Base-by-base conservation (phyloP, 2,113 vertebrate species). In the Oncorhynchus keta region DNA sequence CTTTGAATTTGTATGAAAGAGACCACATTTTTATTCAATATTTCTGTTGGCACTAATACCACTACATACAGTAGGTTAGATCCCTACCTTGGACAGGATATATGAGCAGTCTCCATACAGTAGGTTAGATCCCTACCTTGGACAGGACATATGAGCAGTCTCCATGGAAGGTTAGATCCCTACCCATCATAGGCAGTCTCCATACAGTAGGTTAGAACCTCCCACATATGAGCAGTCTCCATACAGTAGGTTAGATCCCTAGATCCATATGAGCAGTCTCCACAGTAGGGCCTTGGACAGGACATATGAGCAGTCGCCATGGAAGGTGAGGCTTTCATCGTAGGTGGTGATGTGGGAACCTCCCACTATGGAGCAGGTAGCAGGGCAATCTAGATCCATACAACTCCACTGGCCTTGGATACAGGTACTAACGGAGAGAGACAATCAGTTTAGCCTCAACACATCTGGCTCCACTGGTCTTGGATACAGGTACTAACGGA, bases 261-360 rank as follows among this genome's bases (percentile, higher is more conserved):
- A 96, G 72, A 96, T 77, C n/a, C n/a, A 18, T 98, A 99, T 79
- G 94, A 93, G 79, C 97, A 99, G 57, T 96, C 90, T 75, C 97
- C 97, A n/a, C 30, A 32, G 30, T 32, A 32, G 4, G 30, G n/a
- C 97, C 95, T 95, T 95, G 68, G 94, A 75, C 70, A 99, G 87
- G 71, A 96, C 78, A 18, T 98, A 99, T 79, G 94, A 93, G 80
- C 97, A 99, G 57, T 96, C 90, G 74, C 97, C 97, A n/a, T 97
- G 95, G 78, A 98, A 98, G 18, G 87, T n/a, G n/a, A n/a, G n/a
- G n/a, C n/a, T n/a, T n/a, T n/a, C n/a, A 75, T 99, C 97, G 64
- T 94, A 99, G 74, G 96, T 98, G 76, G 90, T 93, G 79, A 99
- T 78, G 84, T 97, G 97, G 79, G 95, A 90, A 3, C 97, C 97